phyloP scores from a whole-genome alignment of 2,113 vertebrate species.

The Hemicordylus capensis region DNA sequence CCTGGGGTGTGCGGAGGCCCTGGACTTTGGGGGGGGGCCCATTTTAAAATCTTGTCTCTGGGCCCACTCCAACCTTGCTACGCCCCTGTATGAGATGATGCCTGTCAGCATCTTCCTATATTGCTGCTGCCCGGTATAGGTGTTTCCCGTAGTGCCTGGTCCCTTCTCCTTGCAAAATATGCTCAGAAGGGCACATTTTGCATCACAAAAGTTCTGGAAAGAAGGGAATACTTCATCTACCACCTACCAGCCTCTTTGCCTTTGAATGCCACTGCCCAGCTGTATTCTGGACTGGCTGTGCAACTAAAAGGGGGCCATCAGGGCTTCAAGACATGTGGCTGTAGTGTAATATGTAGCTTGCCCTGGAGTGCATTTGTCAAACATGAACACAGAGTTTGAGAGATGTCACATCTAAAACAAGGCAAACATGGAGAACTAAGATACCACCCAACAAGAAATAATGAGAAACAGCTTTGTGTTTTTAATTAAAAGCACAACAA shows the following conservation, averaged over 20 bases:
- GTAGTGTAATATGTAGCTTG: constrained; percentile 21
- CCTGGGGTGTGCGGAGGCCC: too few relatives aligned
- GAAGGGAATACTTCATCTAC: background rate
- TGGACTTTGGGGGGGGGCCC: too few relatives aligned
- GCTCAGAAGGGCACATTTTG: too few relatives aligned
- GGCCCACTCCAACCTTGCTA: too few relatives aligned
- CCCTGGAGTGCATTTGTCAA: constrained; percentile 29
- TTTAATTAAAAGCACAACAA: constrained; percentile 80
- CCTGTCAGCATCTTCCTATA: too few relatives aligned
- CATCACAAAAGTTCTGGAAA: background rate
- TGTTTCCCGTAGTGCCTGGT: too few relatives aligned
- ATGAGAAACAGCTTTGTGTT: constrained; percentile 73
- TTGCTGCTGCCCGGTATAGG: too few relatives aligned
- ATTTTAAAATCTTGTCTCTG: too few relatives aligned
- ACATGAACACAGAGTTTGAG: constrained; percentile 34
- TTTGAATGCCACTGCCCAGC: background rate
- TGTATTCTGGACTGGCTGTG: background rate
- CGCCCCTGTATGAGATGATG: too few relatives aligned
- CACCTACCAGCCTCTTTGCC: background rate
- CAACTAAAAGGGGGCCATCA: background rate
- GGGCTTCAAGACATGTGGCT: background rate
- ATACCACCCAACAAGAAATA: constrained; percentile 76
- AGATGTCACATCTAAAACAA: constrained; percentile 22
- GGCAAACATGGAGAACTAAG: constrained; percentile 52
- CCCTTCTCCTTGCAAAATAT: background rate